Base-by-base conservation (phyloP, 2,797 vertebrate species). In the Poecilia velifera region DNA sequence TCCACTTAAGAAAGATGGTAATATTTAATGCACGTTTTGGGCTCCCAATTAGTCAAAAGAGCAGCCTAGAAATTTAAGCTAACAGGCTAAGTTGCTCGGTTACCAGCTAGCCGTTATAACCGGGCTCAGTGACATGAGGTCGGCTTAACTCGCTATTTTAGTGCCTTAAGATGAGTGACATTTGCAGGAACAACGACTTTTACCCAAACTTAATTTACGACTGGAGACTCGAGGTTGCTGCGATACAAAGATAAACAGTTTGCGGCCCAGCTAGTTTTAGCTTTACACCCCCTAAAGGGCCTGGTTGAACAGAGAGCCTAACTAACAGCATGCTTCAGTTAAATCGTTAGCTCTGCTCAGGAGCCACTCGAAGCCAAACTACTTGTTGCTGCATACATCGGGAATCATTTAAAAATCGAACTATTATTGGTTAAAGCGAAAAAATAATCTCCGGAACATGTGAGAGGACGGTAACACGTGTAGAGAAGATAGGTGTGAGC, bases 1-100 rank as follows among this genome's bases (percentile, higher is more conserved):
- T 74, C 94, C 97, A 74, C 96, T 97, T 9, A 98, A 98, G 91
- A 99, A 98, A 95, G 98, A 99, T 92, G 98, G 98, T 98, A 92
- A 28, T 28, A 31, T 76, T 0, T 28, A 43, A 76, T 80, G 76
- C 0, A 7, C 6, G 0, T 0, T 66, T 77, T 73, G 6, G 18
- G 12, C 9, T 66, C 1, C 1, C 73, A 41, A 68, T 25, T 51
- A n/a, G 55, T 34, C 7, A 12, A 47, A 22, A 59, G 25, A 41
- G 31, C 55, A 36, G 1, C 57, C 28, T 3, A 20, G 43, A 46
- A 0, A 36, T 12, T 18, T 20, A 68, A 45, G 91, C 89, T 93
- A 93, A 73, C 82, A 43, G 1, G 89, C 88, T 86, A 85, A 62
- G 79, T 70, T 55, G 83, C 84, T 82, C 39, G 85, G 73, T 64